These are phyloP conservation scores for Cyphomyrmex costatus DNA, from an alignment of 1,140 invertebrate species.

Conservation along the genomic window DNA sequence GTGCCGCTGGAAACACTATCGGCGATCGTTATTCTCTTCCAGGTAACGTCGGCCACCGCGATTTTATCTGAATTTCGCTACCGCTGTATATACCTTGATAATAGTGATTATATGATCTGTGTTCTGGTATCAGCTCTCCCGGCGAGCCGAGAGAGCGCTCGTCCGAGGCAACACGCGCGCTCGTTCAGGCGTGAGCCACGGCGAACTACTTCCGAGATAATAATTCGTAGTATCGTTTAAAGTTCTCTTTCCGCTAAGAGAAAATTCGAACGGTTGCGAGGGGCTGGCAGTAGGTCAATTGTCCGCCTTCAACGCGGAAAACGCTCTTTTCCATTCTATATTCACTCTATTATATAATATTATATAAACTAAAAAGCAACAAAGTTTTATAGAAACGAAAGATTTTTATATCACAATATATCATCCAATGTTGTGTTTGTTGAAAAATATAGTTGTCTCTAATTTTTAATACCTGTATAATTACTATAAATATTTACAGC, in stretches of 20 bases:
- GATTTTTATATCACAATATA: not conserved
- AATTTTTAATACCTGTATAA: not conserved
- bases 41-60: slow-evolving; percentile 50
- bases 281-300: slow-evolving; percentile 43
- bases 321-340: not conserved
- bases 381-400: not conserved
- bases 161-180: not conserved
- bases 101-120: slow-evolving; percentile 51
- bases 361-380: not conserved
- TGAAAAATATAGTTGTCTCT: not conserved
- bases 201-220: slow-evolving; percentile 57
- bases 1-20: slow-evolving; percentile 55
- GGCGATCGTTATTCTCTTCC: slow-evolving; percentile 57
- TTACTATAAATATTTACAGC: not conserved
- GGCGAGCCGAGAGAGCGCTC: slow-evolving; percentile 12
- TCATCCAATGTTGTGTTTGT: not conserved
- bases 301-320: not conserved
- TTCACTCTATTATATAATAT: not conserved
- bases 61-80: slow-evolving; percentile 67
- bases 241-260: not conserved
- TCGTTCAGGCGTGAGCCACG: slow-evolving; percentile 26
- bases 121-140: slow-evolving; percentile 17
- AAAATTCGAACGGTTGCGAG: slow-evolving; percentile 51
- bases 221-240: slow-evolving; percentile 60
- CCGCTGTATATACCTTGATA: slow-evolving; percentile 43